phyloP scores from a whole-genome alignment of 2,797 vertebrate genomes.

The Aldrovandia affinis region DNA sequence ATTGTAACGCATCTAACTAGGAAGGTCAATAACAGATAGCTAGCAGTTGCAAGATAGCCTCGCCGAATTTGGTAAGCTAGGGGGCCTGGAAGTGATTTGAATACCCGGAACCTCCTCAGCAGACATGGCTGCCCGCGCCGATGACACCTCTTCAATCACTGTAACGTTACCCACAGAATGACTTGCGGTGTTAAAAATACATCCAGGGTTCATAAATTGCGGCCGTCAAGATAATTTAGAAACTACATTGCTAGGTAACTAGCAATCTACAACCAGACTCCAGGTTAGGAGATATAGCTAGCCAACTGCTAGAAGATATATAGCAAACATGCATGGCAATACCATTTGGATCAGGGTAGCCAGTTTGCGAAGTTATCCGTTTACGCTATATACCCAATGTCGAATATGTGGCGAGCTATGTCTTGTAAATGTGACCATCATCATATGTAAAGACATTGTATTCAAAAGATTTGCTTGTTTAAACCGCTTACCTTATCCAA shows the following conservation, averaged over 20 bases:
- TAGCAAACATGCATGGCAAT: not conserved
- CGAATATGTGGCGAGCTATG: not conserved
- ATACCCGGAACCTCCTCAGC: not conserved
- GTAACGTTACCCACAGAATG: slow-evolving; percentile 2
- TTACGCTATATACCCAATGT: not conserved
- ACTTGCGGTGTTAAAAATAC: slow-evolving; percentile 4
- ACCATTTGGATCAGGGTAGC: not conserved
- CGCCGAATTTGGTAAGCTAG: slow-evolving; percentile 1
- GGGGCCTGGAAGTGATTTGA: not conserved
- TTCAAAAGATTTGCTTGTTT: not conserved
- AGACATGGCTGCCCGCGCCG: not conserved
- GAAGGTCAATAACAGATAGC: not conserved
- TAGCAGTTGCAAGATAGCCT: not conserved
- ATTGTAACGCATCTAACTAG: not conserved
- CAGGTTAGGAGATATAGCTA: not conserved
- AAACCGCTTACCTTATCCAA: slow-evolving; percentile 4
- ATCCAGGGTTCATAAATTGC: not conserved
- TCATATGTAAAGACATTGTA: not conserved
- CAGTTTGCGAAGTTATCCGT: not conserved
- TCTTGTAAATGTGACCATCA: not conserved
- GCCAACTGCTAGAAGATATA: not conserved
- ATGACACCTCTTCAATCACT: not conserved
- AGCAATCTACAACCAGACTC: not conserved
- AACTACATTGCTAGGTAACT: not conserved
- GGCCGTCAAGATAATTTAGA: not conserved